A percentile compares a stretch with the other conserved stretches of the same genome.
These are phyloP conservation scores for Sinella curviseta DNA, from an alignment of 1,140 invertebrate species.

Conservation along the genomic window DNA sequence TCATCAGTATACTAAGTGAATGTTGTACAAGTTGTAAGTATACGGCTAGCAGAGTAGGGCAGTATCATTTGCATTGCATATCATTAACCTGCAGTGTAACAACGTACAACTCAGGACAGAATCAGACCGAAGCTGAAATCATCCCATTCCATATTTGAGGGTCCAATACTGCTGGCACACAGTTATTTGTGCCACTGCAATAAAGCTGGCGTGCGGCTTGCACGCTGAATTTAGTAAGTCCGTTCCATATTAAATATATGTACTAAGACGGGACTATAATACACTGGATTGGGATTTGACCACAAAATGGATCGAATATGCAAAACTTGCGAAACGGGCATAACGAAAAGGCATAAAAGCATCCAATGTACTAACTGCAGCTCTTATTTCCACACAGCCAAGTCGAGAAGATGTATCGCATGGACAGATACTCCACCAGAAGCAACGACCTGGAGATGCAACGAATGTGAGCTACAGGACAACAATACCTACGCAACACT, in stretches of 20 bases:
- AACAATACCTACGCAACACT: too few relatives aligned
- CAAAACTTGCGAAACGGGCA: background rate
- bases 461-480: too few relatives aligned
- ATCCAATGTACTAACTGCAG: background rate
- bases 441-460: too few relatives aligned
- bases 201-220: background rate
- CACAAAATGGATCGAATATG: background rate
- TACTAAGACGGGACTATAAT: background rate
- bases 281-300: background rate
- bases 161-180: background rate
- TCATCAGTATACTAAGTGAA: too few relatives aligned
- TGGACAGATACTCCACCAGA: conserved; percentile 61
- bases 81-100: too few relatives aligned
- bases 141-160: too few relatives aligned
- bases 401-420: conserved; percentile 52
- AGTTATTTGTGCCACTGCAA: background rate
- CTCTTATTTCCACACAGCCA: background rate
- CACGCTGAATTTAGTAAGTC: background rate
- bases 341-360: background rate
- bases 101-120: too few relatives aligned
- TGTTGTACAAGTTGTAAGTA: too few relatives aligned
- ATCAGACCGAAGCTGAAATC: too few relatives aligned
- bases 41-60: too few relatives aligned
- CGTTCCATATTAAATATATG: background rate
- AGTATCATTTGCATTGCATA: too few relatives aligned